Base-by-base conservation (phyloP, 2,797 vertebrate genomes). In the Naso thynnoides region DNA sequence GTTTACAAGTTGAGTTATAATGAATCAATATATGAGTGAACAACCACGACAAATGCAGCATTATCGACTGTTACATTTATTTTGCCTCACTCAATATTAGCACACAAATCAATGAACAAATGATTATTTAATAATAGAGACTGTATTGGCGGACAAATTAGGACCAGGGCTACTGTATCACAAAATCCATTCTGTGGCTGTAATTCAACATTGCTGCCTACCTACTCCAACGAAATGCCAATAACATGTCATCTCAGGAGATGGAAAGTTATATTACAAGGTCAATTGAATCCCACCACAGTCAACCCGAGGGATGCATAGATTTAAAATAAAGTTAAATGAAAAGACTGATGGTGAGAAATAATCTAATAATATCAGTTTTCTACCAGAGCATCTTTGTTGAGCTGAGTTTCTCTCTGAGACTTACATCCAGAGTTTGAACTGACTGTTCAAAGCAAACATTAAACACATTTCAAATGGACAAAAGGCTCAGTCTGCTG, bases 101-200 rank as follows among this genome's bases (percentile, higher is more conserved):
- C 66, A 47, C 27, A 53, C 55, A 61, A 82, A 82, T 91, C 76
- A 59, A 85, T 81, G 10, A 61, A 63, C 65, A 74, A 82, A 83
- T 70, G 49, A 89, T 82, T 61, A 75, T 70, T 78, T 82, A 73
- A 85, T 78, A 75, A 78, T 49, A 73, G 62, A 31, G 41, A 53
- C 48, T 18, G 44, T 69, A 57, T 29, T 54, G 58, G 74, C 27
- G 16, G 70, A 82, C 78, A 33, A 57, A 84, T 80, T 50, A 47
- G 44, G 50, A 68, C 33, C 42, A 55, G 13, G 5, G 54, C 27
- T 45, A 57, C 70, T 64, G 62, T 53, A 58, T 78, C 61, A 64
- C 59, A 53, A 58, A 80, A 73, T 78, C 73, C 21, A 81, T 70
- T 67, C 23, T 21, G 42, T 50, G 24, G 67, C 74, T 78, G 56